phyloP scores from a whole-genome alignment of 2,888 invertebrate genomes.

The Dicyrtomina minuta region DNA sequence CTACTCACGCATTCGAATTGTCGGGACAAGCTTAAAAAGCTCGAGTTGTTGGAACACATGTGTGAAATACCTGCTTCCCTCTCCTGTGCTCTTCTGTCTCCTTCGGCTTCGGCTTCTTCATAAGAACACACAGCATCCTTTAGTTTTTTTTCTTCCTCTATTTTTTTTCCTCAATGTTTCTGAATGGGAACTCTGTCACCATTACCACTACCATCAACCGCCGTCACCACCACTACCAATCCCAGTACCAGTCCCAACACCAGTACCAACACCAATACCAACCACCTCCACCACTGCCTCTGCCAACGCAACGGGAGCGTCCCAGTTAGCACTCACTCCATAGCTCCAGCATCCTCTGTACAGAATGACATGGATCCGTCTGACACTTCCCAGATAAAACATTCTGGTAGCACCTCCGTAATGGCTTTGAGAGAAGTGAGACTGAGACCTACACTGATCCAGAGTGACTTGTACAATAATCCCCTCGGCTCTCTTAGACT shows the following conservation, averaged over 20 bases:
- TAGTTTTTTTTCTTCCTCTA: background rate
- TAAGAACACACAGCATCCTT: no score
- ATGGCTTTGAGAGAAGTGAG: background rate
- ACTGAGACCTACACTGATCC: background rate
- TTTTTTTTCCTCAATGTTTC: background rate
- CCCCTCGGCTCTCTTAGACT: no score
- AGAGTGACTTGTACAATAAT: background rate
- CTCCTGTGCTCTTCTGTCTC: background rate
- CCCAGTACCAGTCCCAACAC: no score
- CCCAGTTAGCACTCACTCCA: background rate
- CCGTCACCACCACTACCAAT: no score
- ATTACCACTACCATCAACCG: no score
- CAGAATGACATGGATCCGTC: slow-evolving; percentile 11
- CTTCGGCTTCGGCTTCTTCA: background rate
- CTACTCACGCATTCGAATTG: slow-evolving; percentile 14
- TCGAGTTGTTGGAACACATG: slow-evolving; percentile 16
- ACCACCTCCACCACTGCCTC: no score
- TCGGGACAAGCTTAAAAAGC: slow-evolving; percentile 24
- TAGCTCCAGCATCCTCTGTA: background rate
- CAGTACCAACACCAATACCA: no score
- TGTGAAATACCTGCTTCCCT: slow-evolving; percentile 17
- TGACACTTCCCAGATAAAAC: slow-evolving; percentile 21
- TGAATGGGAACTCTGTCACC: no score
- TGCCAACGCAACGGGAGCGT: no score
- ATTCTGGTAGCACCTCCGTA: slow-evolving; percentile 15